Base-by-base conservation (phyloP, 2,113 vertebrate species). In the Corapipo altera region DNA sequence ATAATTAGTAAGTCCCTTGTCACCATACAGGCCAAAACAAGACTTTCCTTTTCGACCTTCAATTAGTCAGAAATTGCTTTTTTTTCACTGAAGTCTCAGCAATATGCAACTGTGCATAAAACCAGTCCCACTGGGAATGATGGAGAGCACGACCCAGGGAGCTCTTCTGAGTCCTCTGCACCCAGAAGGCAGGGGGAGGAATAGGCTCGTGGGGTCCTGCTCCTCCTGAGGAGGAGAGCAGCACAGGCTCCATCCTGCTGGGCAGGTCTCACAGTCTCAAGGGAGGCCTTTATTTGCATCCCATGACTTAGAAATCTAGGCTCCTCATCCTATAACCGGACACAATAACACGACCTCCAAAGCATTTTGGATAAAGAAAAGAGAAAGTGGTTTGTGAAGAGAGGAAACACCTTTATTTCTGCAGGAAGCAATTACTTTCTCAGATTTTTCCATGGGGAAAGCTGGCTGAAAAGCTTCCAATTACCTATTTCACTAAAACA, bases 381-480 rank as follows among this genome's bases (percentile, higher is more conserved):
- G 92, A 96, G 93, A 94, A 93, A 96, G 95, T 92, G 62, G 76
- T 49, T 87, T 78, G 37, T 66, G 70, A 92, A 85, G 91, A 92
- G 80, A 96, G 96, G 95, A 96, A 97, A 96, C 93, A 96, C 91
- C 95, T 97, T 97, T 96, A 96, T 87, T 94, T 95, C 96, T 96
- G 92, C 94, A 97, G 95, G 95, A 97, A 96, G 77, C 91, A 95
- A 96, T 91, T 94, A 71, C 88, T 93, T 87, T 96, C 92, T 79
- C 62, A 79, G 88, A 94, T 93, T 95, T 91, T 94, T 96, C 96
- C 92, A 94, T 12, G 57, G 92, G 83, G 96, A 94, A 86, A 76
- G 72, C 69, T 86, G 69, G 48, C 88, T 96, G 95, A 94, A 96
- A 95, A 91, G 88, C 88, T 89, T 96, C 88, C 93, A 96, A 92